Evolutionary conservation across 1,140 invertebrate genomes (phyloP).

Genomic region (Wasmannia auropunctata): DNA sequence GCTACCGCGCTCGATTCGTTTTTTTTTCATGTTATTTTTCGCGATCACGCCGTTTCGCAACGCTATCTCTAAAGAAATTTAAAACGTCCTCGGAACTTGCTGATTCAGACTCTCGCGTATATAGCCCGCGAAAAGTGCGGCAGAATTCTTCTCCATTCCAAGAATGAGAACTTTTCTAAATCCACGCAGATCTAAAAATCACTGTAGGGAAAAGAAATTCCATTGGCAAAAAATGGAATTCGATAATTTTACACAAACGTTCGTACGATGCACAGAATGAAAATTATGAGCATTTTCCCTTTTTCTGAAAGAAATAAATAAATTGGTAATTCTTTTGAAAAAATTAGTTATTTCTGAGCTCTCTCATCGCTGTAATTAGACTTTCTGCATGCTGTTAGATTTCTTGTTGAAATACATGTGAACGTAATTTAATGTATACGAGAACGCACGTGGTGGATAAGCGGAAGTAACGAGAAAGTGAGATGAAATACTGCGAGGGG

Average conservation of each 20-base stretch:
- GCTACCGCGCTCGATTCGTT: not conserved
- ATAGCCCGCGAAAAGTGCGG: slow-evolving; percentile 17
- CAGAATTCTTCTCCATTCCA: not conserved
- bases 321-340: not conserved
- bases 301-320: not conserved
- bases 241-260: not conserved
- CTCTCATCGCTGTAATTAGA: not conserved
- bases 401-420: slow-evolving; percentile 13
- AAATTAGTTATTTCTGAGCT: not conserved
- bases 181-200: slow-evolving; percentile 27
- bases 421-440: slow-evolving; percentile 42
- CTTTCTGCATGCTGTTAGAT: not conserved
- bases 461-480: slow-evolving; percentile 44
- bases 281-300: not conserved
- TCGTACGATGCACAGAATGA: not conserved
- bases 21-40: slow-evolving; percentile 5
- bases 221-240: not conserved
- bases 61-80: slow-evolving; percentile 41
- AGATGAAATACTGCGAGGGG: slow-evolving; percentile 51
- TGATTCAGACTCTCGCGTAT: slow-evolving; percentile 18
- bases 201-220: not conserved
- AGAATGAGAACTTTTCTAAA: slow-evolving; percentile 21
- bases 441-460: slow-evolving; percentile 43
- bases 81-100: slow-evolving; percentile 34
- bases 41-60: not conserved